A percentile compares a stretch with the other conserved stretches of the same genome.
Evolutionary conservation across 2,797 vertebrate genomes (phyloP).

Genomic region (Catostomus latipinnis): DNA sequence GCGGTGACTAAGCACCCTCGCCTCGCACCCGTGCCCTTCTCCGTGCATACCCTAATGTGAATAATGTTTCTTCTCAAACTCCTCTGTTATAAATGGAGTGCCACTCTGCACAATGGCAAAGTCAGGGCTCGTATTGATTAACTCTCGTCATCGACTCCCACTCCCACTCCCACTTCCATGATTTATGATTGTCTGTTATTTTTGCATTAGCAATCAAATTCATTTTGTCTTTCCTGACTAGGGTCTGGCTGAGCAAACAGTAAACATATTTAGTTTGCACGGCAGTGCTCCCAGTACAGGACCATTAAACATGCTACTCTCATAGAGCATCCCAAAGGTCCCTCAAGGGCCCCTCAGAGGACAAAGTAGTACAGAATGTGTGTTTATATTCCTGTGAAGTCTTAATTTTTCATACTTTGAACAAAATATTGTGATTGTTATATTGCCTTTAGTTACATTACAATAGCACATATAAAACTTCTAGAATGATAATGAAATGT

Average conservation of each 20-base stretch:
- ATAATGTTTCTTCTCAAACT: conserved; percentile 83
- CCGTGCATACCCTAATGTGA: conserved; percentile 82
- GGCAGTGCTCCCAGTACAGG: conserved; percentile 39
- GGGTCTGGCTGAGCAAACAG: conserved; percentile 82
- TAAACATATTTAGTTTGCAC: conserved; percentile 77
- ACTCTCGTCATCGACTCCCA: conserved; percentile 91
- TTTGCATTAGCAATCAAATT: conserved; percentile 96
- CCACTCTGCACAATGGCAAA: conserved; percentile 94
- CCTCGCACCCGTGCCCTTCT: conserved; percentile 62
- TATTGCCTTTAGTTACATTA: not conserved
- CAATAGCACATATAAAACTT: not conserved
- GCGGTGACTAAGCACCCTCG: conserved; percentile 73
- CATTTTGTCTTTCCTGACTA: conserved; percentile 88
- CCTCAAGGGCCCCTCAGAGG: conserved; percentile 9
- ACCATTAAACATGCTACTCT: conserved; percentile 49
- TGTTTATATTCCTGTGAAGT: not conserved
- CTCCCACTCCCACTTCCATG: conserved; percentile 90
- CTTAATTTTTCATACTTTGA: not conserved
- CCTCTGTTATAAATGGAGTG: conserved; percentile 91
- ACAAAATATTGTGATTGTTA: not conserved
- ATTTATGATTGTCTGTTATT: conserved; percentile 94
- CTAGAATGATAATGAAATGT: conserved; percentile 1
- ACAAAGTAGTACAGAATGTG: conserved; percentile 18
- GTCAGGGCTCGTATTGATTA: conserved; percentile 94
- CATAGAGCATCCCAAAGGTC: conserved; percentile 37